These are phyloP conservation scores for Menura novaehollandiae DNA, from an alignment of 2,113 vertebrate species.

Conservation along the genomic window DNA sequence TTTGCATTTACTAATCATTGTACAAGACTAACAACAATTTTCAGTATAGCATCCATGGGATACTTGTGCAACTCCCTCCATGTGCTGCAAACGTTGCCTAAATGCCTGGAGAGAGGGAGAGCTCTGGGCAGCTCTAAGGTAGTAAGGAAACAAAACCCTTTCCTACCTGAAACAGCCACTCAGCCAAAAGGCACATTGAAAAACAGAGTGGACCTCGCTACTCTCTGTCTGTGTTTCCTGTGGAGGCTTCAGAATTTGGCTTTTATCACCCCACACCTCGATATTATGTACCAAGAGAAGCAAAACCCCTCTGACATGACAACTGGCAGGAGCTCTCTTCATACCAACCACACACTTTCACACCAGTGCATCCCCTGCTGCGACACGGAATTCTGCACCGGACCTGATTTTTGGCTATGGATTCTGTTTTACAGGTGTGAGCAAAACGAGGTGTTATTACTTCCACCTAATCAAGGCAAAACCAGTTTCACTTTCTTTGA, in stretches of 20 bases:
- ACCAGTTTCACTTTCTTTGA: conserved; percentile 58
- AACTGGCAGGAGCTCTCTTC: accelerated
- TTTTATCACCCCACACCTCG: neutral
- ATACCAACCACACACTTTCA: accelerated
- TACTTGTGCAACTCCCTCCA: neutral
- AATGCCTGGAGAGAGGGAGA: neutral
- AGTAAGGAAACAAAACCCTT: neutral
- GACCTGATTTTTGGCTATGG: neutral
- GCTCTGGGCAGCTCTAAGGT: neutral
- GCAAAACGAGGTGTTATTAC: neutral
- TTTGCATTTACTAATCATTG: neutral
- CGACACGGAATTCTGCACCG: neutral
- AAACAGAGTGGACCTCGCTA: neutral
- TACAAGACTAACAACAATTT: neutral
- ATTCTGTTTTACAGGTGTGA: neutral
- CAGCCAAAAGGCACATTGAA: neutral
- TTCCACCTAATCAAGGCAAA: conserved; percentile 36
- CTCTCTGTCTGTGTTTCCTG: no score
- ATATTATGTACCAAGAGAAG: neutral
- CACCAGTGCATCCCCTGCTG: neutral
- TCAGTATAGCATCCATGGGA: neutral
- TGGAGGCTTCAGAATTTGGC: neutral
- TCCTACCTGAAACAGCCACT: neutral
- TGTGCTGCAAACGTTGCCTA: neutral
- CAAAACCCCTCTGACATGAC: neutral